Conservation (phyloP, 2,113 vertebrate species). For the Aix galericulata region DNA sequence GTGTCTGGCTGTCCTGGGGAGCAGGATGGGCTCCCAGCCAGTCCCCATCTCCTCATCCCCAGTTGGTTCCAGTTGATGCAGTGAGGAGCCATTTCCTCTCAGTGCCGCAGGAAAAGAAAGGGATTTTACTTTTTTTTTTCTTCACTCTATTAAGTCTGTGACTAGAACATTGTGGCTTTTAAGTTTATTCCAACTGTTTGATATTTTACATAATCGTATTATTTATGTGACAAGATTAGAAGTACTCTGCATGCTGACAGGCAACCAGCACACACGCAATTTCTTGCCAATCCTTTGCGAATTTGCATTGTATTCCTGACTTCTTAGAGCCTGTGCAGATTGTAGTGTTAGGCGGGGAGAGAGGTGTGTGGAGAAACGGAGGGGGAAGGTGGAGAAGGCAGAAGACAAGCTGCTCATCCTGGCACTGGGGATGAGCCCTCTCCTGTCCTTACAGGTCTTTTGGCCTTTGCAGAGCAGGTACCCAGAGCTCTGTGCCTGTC, state of each 20-base stretch:
- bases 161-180: constrained; percentile 65
- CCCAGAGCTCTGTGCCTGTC: background rate
- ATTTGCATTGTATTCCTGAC: constrained; percentile 58
- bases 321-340: constrained; percentile 41
- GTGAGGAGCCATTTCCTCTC: background rate
- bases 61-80: background rate
- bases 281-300: constrained; percentile 50
- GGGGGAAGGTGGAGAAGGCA: background rate
- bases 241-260: constrained; percentile 65
- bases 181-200: constrained; percentile 71
- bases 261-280: constrained; percentile 34
- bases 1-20: background rate
- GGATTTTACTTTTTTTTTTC: background rate
- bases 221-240: constrained; percentile 73
- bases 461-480: background rate
- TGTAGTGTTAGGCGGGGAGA: background rate
- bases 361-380: background rate
- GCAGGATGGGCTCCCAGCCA: background rate
- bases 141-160: constrained; percentile 31
- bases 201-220: constrained; percentile 73
- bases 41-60: background rate
- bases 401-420: background rate
- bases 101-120: background rate
- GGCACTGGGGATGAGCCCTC: background rate
- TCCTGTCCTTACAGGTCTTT: background rate